A percentile compares a stretch with the other conserved stretches of the same genome.
Conservation (phyloP, 2,888 invertebrate species). For the Labia minor region DNA sequence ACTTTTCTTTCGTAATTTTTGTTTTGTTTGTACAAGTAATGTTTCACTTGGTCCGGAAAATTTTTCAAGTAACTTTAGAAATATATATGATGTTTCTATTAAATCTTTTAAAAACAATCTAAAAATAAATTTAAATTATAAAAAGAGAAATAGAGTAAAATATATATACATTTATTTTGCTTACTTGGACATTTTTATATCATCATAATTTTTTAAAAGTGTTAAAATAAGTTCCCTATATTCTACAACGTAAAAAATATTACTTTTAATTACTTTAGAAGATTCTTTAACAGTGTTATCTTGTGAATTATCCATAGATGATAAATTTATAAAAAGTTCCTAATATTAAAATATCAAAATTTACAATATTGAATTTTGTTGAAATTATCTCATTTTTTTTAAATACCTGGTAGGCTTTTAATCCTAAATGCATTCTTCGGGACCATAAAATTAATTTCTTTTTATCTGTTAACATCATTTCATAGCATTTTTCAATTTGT, state of each 20-base stretch:
- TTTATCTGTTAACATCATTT: slow-evolving; percentile 77
- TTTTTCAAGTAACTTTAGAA: slow-evolving; percentile 76
- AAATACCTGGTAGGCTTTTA: slow-evolving; percentile 52
- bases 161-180: slow-evolving; percentile 29
- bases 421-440: slow-evolving; percentile 69
- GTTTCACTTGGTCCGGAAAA: slow-evolving; percentile 44
- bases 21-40: slow-evolving; percentile 58
- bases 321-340: slow-evolving; percentile 75
- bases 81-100: slow-evolving; percentile 79
- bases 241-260: slow-evolving; percentile 86
- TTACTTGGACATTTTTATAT: slow-evolving; percentile 74
- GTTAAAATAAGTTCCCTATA: slow-evolving; percentile 81
- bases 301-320: slow-evolving; percentile 65
- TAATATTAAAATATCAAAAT: slow-evolving; percentile 35
- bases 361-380: neutral
- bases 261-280: slow-evolving; percentile 77
- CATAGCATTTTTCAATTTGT: slow-evolving; percentile 74
- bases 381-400: neutral
- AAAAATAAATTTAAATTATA: slow-evolving; percentile 25
- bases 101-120: slow-evolving; percentile 77
- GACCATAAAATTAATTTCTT: slow-evolving; percentile 75
- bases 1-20: slow-evolving; percentile 31
- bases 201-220: slow-evolving; percentile 71
- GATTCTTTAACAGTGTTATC: slow-evolving; percentile 63
- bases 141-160: slow-evolving; percentile 3